Conservation (phyloP, 2,113 vertebrate species). For the Vanacampus margaritifer region DNA sequence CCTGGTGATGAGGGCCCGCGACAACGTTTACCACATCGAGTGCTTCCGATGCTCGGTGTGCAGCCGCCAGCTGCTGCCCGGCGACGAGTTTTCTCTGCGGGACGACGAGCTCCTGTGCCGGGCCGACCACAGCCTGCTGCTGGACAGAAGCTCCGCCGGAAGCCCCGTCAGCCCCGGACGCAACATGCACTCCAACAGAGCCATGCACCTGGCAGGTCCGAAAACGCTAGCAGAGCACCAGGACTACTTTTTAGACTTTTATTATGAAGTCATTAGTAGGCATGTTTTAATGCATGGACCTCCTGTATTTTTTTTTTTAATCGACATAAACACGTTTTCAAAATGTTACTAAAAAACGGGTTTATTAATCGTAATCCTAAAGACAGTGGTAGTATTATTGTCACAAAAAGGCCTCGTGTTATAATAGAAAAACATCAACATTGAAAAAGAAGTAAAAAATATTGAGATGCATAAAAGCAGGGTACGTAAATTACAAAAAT, state of each 20-base stretch:
- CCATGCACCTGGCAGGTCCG: slow-evolving; percentile 80
- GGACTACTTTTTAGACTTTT: neutral
- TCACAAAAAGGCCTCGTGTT: neutral
- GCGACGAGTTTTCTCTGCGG: slow-evolving; percentile 90
- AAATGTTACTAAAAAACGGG: too few relatives aligned
- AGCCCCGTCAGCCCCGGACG: slow-evolving; percentile 79
- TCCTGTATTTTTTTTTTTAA: too few relatives aligned
- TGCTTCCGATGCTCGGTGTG: slow-evolving; percentile 94
- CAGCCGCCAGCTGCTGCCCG: slow-evolving; percentile 88
- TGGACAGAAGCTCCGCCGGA: slow-evolving; percentile 74
- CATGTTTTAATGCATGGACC: neutral
- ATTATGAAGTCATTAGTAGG: neutral
- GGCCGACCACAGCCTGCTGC: slow-evolving; percentile 81
- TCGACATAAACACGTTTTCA: too few relatives aligned
- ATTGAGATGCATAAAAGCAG: neutral
- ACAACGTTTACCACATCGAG: slow-evolving; percentile 90
- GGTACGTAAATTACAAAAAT: neutral
- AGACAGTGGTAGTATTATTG: neutral
- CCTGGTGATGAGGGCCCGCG: slow-evolving; percentile 89
- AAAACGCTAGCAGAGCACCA: neutral
- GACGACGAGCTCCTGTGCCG: slow-evolving; percentile 88
- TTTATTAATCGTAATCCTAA: too few relatives aligned
- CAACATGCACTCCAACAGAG: slow-evolving; percentile 70
- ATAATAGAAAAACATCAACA: neutral
- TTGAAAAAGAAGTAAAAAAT: neutral